Evolutionary conservation across 2,888 invertebrate genomes (phyloP).

Genomic region (Leucania comma): DNA sequence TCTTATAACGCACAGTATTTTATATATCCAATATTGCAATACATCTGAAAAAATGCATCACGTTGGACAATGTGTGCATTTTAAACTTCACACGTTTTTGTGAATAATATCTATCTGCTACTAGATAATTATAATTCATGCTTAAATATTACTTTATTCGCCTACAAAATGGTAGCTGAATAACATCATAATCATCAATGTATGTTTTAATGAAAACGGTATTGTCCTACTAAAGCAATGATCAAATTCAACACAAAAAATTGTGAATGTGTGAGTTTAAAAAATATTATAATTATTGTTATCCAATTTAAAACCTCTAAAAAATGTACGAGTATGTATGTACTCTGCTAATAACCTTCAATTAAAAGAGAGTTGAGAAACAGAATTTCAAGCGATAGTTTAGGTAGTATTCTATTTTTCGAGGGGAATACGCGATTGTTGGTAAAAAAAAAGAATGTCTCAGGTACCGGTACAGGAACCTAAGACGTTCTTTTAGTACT

Average conservation of each 20-base stretch:
- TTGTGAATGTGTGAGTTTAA: no score
- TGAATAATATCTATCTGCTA: background rate
- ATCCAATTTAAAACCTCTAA: no score
- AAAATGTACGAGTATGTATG: no score
- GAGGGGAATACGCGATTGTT: no score
- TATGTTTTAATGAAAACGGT: slow-evolving; percentile 11
- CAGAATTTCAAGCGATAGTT: no score
- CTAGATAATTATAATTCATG: background rate
- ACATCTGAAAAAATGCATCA: slow-evolving; percentile 12
- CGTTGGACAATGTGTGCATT: background rate
- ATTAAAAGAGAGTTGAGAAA: no score
- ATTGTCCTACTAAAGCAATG: no score
- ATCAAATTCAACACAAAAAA: no score
- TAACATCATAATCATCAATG: slow-evolving; percentile 1
- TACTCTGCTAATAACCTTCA: no score
- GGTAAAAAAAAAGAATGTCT: no score
- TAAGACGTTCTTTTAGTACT: background rate
- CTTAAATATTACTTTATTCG: background rate
- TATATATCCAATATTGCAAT: slow-evolving; percentile 23
- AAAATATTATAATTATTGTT: no score
- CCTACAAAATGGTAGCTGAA: slow-evolving; percentile 2
- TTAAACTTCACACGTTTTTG: slow-evolving; percentile 8
- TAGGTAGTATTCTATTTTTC: no score
- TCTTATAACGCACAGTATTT: background rate
- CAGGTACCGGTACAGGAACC: background rate